Evolutionary conservation across 2,888 invertebrate species (phyloP), one percentile per base, ranked within the genome.

Genomic region (Dusona sp.): DNA sequence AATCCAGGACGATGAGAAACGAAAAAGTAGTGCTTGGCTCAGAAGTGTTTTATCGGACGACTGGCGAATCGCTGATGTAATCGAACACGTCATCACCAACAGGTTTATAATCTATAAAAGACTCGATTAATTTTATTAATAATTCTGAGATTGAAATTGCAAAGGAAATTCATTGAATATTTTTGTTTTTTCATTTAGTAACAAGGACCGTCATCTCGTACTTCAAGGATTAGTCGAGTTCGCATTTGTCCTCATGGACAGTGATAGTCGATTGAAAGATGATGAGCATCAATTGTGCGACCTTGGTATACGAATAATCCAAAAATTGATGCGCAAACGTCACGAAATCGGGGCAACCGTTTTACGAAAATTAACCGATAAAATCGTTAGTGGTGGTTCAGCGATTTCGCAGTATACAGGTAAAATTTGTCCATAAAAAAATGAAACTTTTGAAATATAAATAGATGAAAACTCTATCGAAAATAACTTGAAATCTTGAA

Each of bases 291-390:
- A 94, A 11, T 93, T 95, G 19, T 95, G 95, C 94, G 90, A 91
- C 19, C 92, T 96, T 85, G 96, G 96, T 0, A 95, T 95, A 29
- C 94, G 95, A 83, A 96, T 96, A 88, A 90, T 97, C 7, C 94
- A 95, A 54, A 95, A 95, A 91, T 94, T 96, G 68, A 95, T 96
- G 73, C 95, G 95, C 80, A 95, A 95, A 89, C 95, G 96, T 88
- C 94, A 95, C 64, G 94, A 95, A 54, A 95, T 95, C 77, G 95
- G 95, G 0, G 92, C 95, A 22, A 95, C 95, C 11, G 95, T 96
- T 79, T 93, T 96, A 11, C 95, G 96, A 89, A 94, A 93, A 38
- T 92, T 96, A 54, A 95, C 95, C 2, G 95, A 95, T 85, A 95
- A 95, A 93, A 96, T 96, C 93, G 92, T 96, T 16, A 94, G 95